Base-by-base conservation (phyloP, 2,113 vertebrate genomes). In the Vombatus ursinus region DNA sequence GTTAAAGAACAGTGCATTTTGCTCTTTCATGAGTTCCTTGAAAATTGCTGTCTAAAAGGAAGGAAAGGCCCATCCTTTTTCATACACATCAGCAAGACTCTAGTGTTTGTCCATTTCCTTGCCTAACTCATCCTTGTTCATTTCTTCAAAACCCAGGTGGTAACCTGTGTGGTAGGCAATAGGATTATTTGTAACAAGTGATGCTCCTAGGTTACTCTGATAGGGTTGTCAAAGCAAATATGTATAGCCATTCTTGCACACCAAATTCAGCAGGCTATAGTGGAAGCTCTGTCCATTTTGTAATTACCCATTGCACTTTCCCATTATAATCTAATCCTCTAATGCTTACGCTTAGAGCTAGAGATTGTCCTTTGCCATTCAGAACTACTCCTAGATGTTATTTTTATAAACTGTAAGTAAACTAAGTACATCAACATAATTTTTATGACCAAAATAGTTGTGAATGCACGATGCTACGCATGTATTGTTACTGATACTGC, bases 401-500 rank as follows among this genome's bases (percentile, higher is more conserved):
- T 98, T 97, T 96, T 95, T 96, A 95, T 96, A 96, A 90, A 57
- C 92, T 96, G 89, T 96, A 95, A 93, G 51, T 97, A 91, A 94
- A 28, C 50, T 92, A 95, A 95, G 95, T 92, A 96, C 93, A 98
- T 22, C 92, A 97, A 94, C 14, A 44, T 92, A 89, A 12, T 97
- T 97, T 98, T 93, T 97, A 97, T 97, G 90, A 91, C 52, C 92
- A 97, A 95, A 96, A 95, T 95, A 98, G 26, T 16, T 96, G 95
- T 5, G 90, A 96, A 97, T 97, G 97, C 95, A 96, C 89, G 49
- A 31, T n/a, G 97, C 23, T 89, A 95, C 98, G 96, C 97, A 98
- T 96, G 97, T 47, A 53, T 94, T 95, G 57, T 97, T 97, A 96
- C 94, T 96, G 93, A 94, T 96, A 96, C 93, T 95, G 94, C 68